Base-by-base conservation (phyloP, 2,797 vertebrate genomes). In the Pelobates cultripes region DNA sequence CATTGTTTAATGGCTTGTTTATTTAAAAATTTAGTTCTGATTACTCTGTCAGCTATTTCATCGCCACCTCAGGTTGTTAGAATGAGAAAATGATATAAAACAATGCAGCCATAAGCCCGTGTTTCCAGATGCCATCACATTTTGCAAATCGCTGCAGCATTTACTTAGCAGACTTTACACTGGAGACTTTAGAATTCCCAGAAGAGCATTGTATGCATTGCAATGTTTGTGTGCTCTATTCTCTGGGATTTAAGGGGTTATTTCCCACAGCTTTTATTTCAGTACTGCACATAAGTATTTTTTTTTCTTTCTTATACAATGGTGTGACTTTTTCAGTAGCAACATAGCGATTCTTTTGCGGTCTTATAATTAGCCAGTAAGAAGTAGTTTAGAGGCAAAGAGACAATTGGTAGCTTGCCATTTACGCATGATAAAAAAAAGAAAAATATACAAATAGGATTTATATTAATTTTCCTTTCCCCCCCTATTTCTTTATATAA, bases 401-500 rank as follows among this genome's bases (percentile, higher is more conserved):
- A 86, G 88, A 93, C 92, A 93, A 91, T 87, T 89, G 90, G 86
- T 91, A 90, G 92, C 91, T 96, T 92, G 93, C 90, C 94, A 92
- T 95, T 89, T 95, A 95, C 91, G 95, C 95, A 97, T 94, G 95
- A 93, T 87, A 92, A 92, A 64, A 77, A 63, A 63, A 28, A 28
- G 28, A 28, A 28, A 75, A 93, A 90, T 96, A 95, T 88, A 95
- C 94, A 93, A 90, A 95, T 93, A 94, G 90, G 89, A 91, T 93
- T 60, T 75, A 43, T 75, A 75, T 15, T 57, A 12, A 7, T 57
- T 15, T 14, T 12, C 14, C 9, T 57, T 57, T 14, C 1, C 55
- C 13, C 13, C 14, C 55, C 55, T 57, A n/a, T n/a, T 14, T 70
- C 77, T 86, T 88, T 95, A 95, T 93, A 97, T 96, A 95, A 96